phyloP scores from a whole-genome alignment of 2,888 invertebrate species.

The Drosophila testacea region DNA sequence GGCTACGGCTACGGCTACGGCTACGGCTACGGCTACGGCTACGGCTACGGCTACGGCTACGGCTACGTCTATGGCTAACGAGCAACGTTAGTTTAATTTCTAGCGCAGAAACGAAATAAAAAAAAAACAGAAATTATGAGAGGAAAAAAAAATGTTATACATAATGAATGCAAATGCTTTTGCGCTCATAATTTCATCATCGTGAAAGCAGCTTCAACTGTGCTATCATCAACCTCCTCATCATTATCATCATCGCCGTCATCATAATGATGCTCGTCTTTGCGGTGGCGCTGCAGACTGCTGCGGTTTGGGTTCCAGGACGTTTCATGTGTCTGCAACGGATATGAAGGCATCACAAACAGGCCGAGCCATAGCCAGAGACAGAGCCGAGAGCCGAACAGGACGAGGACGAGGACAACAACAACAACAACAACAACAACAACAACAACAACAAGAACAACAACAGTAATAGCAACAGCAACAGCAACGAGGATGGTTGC shows the following conservation, averaged over 20 bases:
- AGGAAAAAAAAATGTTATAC: conserved; percentile 54
- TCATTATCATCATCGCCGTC: conserved; percentile 12
- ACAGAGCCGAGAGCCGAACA: conserved; percentile 9
- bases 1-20: conserved; percentile 43
- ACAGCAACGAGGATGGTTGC: conserved; percentile 49
- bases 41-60: conserved; percentile 7
- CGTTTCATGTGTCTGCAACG: conserved; percentile 79
- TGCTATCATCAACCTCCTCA: conserved; percentile 44
- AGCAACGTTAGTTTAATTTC: conserved; percentile 81
- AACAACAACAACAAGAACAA: no score
- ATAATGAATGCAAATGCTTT: conserved; percentile 81
- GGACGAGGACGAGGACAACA: conserved; percentile 13
- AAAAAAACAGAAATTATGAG: conserved; percentile 37
- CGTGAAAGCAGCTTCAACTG: conserved; percentile 31
- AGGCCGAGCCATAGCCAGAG: conserved; percentile 43
- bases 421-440: background rate
- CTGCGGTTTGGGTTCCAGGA: conserved; percentile 74
- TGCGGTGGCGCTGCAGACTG: conserved; percentile 60
- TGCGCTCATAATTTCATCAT: conserved; percentile 81
- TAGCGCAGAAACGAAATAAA: conserved; percentile 49
- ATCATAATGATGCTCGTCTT: conserved; percentile 32
- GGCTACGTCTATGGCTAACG: conserved; percentile 53
- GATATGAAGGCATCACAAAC: conserved; percentile 81
- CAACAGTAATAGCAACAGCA: background rate
- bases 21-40: conserved; percentile 9